A percentile compares a stretch with the other conserved stretches of the same genome.
phyloP scores from a whole-genome alignment of 2,113 vertebrate species.

The Rhabdornis inornatus region DNA sequence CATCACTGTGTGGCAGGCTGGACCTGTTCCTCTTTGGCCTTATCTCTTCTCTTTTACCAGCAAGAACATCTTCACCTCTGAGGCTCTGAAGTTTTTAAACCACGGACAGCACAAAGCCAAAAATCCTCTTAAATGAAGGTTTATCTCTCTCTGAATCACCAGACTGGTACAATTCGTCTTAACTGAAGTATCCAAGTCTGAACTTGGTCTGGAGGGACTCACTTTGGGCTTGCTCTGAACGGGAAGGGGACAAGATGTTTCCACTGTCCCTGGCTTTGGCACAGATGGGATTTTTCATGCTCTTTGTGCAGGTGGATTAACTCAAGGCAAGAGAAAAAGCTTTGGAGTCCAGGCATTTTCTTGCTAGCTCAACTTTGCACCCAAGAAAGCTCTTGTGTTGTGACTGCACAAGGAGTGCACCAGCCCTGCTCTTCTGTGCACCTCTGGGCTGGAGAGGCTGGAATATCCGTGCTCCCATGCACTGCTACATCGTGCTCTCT shows the following conservation, averaged over 20 bases:
- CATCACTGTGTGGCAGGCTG: neutral
- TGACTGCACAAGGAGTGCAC: neutral
- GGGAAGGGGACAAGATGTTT: neutral
- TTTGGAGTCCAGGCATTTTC: neutral
- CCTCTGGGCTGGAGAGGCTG: neutral
- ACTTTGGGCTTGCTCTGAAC: neutral
- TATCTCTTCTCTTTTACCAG: neutral
- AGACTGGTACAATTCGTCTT: neutral
- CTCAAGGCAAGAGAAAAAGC: neutral
- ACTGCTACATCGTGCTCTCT: neutral
- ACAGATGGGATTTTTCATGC: neutral
- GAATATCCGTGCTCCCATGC: accelerated
- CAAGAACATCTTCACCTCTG: neutral
- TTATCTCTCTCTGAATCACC: neutral
- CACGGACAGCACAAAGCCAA: neutral
- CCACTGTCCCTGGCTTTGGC: neutral
- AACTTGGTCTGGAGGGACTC: neutral
- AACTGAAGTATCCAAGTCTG: neutral
- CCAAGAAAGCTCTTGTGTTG: neutral
- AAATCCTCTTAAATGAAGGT: neutral
- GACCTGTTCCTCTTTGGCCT: neutral
- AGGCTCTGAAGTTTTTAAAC: neutral
- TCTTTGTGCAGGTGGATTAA: neutral
- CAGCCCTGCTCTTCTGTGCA: neutral
- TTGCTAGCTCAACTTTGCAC: neutral